Percentiles rank a stretch among this genome's conserved stretches.
Conservation (phyloP, 2,888 invertebrate species). For the Cosmorhoe ocellata region DNA sequence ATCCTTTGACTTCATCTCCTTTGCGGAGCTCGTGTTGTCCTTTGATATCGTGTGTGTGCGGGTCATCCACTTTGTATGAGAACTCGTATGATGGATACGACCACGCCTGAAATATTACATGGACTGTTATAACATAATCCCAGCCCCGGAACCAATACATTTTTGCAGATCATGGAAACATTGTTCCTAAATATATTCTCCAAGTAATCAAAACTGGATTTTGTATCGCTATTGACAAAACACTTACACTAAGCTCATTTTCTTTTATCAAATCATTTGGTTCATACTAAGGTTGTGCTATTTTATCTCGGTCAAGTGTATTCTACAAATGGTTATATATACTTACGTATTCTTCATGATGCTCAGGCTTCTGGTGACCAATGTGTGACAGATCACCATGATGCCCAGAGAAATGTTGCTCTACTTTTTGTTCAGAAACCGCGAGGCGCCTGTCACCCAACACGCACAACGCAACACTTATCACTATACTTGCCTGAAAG, state of each 20-base stretch:
- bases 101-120: constrained; percentile 50
- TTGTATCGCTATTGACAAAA: no score
- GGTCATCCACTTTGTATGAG: constrained; percentile 81
- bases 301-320: no score
- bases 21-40: constrained; percentile 74
- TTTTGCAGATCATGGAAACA: no score
- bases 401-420: constrained; percentile 41
- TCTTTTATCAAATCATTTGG: no score
- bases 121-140: no score
- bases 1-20: constrained; percentile 77
- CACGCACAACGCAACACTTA: constrained; percentile 53
- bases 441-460: constrained; percentile 50
- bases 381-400: constrained; percentile 56
- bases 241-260: no score
- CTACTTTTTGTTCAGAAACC: constrained; percentile 57
- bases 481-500: constrained; percentile 49
- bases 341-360: constrained; percentile 74
- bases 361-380: constrained; percentile 54
- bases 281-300: no score
- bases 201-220: no score
- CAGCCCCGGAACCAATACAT: no score
- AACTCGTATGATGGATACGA: constrained; percentile 78
- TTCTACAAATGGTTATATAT: no score
- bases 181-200: no score
- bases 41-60: constrained; percentile 80